A percentile compares a stretch with the other conserved stretches of the same genome.
These are phyloP conservation scores for Dendroctonus ponderosae DNA, from an alignment of 1,140 invertebrate genomes.

Conservation along the genomic window DNA sequence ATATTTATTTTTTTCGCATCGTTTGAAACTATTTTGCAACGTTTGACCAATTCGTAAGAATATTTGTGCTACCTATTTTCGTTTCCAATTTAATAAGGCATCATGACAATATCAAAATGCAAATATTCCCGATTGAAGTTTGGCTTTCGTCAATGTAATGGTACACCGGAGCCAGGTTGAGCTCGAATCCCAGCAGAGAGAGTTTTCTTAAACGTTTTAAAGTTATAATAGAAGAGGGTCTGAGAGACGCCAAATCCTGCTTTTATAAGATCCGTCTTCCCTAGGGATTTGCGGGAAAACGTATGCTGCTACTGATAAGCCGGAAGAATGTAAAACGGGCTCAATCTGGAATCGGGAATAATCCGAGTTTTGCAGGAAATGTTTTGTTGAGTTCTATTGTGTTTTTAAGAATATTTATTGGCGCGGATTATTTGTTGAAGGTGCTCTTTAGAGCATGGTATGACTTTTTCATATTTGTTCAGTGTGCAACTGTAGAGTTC, in stretches of 20 bases:
- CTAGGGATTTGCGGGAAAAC: conserved; percentile 14
- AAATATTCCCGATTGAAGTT: background rate
- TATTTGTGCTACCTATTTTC: too few species aligned
- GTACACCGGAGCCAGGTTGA: background rate
- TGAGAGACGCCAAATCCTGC: conserved; percentile 8
- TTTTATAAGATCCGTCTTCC: conserved; percentile 12
- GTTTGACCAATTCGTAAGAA: too few species aligned
- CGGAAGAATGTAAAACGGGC: conserved; percentile 17
- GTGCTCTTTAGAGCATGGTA: too few species aligned
- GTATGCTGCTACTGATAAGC: conserved; percentile 15
- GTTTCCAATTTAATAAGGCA: too few species aligned
- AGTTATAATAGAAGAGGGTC: conserved; percentile 3
- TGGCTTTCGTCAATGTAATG: background rate
- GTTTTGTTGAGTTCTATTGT: background rate
- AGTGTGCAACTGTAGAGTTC: too few species aligned
- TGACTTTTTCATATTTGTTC: too few species aligned
- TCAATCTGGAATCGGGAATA: conserved; percentile 11
- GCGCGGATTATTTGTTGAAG: too few species aligned
- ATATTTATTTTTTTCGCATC: too few species aligned
- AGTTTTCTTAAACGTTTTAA: conserved; percentile 21
- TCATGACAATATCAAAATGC: background rate
- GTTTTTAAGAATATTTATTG: background rate
- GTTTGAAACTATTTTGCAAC: too few species aligned
- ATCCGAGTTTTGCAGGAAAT: conserved; percentile 4
- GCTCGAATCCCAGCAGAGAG: conserved; percentile 2